These are phyloP conservation scores for Rachycentron canadum DNA, from an alignment of 2,797 vertebrate species.

Conservation along the genomic window DNA sequence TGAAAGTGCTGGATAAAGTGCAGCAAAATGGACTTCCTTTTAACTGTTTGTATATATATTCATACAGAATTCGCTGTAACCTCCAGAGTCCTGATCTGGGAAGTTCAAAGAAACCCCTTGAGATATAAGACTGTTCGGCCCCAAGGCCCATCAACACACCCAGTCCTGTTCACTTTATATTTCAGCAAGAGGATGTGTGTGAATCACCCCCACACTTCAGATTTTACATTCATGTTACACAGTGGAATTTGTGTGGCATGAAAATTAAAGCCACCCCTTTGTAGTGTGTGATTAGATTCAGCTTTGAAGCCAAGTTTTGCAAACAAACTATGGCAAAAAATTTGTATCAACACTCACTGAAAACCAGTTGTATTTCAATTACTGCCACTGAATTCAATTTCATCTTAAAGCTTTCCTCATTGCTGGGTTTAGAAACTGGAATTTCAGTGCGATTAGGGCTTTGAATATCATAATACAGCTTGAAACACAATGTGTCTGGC, in stretches of 20 bases:
- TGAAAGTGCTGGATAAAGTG: slow-evolving; percentile 30
- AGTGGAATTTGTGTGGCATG: background rate
- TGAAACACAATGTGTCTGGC: slow-evolving; percentile 39
- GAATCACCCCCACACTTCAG: slow-evolving; percentile 5
- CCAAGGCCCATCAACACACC: slow-evolving; percentile 23
- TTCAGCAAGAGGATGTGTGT: slow-evolving; percentile 5
- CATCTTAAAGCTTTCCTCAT: slow-evolving; percentile 1
- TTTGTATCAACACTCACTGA: slow-evolving; percentile 10
- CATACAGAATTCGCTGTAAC: slow-evolving; percentile 5
- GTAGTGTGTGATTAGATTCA: slow-evolving; percentile 18
- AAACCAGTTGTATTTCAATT: slow-evolving; percentile 38
- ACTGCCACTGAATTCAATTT: background rate
- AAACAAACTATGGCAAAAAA: slow-evolving; percentile 29
- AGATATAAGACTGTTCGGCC: slow-evolving; percentile 32
- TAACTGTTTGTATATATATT: slow-evolving; percentile 31
- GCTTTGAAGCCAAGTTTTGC: slow-evolving; percentile 34
- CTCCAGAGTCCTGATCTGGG: slow-evolving; percentile 18
- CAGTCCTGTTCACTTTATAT: slow-evolving; percentile 35
- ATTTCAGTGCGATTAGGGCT: slow-evolving; percentile 25
- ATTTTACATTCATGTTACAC: slow-evolving; percentile 24
- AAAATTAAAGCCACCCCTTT: slow-evolving; percentile 18
- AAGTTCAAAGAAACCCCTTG: slow-evolving; percentile 46
- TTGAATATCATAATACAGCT: slow-evolving; percentile 30
- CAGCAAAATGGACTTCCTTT: slow-evolving; percentile 28
- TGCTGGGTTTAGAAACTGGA: slow-evolving; percentile 25